A percentile compares a stretch with the other conserved stretches of the same genome.
Conservation (phyloP, 1,140 invertebrate genomes). For the Hyles vespertilio region DNA sequence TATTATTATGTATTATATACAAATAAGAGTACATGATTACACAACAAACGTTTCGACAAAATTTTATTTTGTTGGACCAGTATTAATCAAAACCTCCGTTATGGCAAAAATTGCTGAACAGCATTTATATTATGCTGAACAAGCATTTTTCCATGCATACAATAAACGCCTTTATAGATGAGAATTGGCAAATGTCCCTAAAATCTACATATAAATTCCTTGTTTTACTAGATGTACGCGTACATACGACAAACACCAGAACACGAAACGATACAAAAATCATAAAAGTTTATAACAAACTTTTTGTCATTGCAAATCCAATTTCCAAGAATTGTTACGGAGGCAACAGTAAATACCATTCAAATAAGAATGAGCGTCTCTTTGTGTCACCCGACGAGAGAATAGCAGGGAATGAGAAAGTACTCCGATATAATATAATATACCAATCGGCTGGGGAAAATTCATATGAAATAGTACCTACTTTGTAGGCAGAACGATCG, state of each 20-base stretch:
- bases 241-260: slow-evolving; percentile 10
- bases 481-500: slow-evolving; percentile 65
- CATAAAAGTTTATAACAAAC: slow-evolving; percentile 26
- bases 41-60: too few relatives aligned
- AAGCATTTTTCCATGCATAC: too few relatives aligned
- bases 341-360: slow-evolving; percentile 28
- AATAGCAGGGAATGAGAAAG: slow-evolving; percentile 27
- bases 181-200: too few relatives aligned
- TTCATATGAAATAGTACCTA: slow-evolving; percentile 65
- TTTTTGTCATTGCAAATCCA: slow-evolving; percentile 37
- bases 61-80: too few relatives aligned
- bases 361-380: slow-evolving; percentile 39
- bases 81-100: too few relatives aligned
- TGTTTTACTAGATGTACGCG: not conserved
- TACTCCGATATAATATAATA: slow-evolving; percentile 35
- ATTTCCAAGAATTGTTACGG: slow-evolving; percentile 42
- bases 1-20: too few relatives aligned
- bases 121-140: too few relatives aligned
- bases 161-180: too few relatives aligned
- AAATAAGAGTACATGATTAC: too few relatives aligned
- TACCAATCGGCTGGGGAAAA: slow-evolving; percentile 41
- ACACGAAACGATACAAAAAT: slow-evolving; percentile 13
- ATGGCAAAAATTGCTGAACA: too few relatives aligned
- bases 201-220: too few relatives aligned
- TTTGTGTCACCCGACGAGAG: slow-evolving; percentile 30